A percentile compares a stretch with the other conserved stretches of the same genome.
phyloP scores from a whole-genome alignment of 2,113 vertebrate genomes.

The Rhegmatorhina hoffmannsi region DNA sequence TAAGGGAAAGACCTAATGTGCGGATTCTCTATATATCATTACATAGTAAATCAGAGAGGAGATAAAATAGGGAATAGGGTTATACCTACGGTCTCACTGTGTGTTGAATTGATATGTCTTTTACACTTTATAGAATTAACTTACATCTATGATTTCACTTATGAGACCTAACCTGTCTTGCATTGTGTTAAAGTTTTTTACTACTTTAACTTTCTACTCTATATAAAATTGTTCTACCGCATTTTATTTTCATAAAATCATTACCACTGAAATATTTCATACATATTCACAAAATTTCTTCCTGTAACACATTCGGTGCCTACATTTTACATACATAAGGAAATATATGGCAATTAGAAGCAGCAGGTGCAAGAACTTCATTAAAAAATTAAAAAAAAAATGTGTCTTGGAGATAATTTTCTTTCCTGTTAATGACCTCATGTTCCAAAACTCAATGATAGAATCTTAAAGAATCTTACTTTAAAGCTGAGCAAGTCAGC shows the following conservation, averaged over 20 bases:
- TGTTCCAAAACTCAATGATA: neutral
- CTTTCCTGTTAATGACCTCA: neutral
- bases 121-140: neutral
- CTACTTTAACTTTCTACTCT: neutral
- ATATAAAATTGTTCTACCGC: accelerated
- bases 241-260: neutral
- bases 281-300: neutral
- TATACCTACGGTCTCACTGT: neutral
- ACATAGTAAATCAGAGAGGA: neutral
- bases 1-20: neutral
- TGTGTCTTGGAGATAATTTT: neutral
- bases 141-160: neutral
- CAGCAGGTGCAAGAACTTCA: neutral
- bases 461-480: neutral
- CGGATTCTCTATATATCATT: neutral
- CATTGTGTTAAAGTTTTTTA: neutral
- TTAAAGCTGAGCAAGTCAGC: neutral
- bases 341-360: accelerated
- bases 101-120: neutral
- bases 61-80: neutral
- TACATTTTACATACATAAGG: neutral
- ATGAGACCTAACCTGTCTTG: neutral
- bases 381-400: neutral
- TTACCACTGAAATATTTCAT: neutral
- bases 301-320: neutral